These are phyloP conservation scores for Myiotriccus ornatus DNA, from an alignment of 2,797 vertebrate genomes.

Conservation along the genomic window DNA sequence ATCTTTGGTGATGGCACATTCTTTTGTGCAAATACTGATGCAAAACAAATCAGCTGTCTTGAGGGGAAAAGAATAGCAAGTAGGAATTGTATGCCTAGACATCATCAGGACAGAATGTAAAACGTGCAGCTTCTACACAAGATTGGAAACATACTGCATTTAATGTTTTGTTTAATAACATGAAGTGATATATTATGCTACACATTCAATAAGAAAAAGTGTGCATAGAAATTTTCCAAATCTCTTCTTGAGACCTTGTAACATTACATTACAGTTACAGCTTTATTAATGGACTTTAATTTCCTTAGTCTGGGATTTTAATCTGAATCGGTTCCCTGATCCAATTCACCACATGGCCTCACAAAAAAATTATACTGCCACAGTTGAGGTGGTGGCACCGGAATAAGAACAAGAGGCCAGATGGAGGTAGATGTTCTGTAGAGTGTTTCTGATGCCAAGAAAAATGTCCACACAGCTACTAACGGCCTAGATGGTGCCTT, in stretches of 20 bases:
- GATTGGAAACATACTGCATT: neutral
- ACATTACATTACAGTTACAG: neutral
- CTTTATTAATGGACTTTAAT: slow-evolving; percentile 46
- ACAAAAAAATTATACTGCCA: neutral
- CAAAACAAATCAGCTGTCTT: neutral
- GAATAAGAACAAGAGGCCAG: neutral
- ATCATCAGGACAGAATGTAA: neutral
- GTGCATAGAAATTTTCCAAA: slow-evolving; percentile 37
- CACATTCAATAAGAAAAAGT: slow-evolving; percentile 29
- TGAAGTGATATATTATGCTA: neutral
- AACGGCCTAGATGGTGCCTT: neutral
- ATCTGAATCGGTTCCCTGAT: slow-evolving; percentile 16
- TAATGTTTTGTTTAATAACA: slow-evolving; percentile 28
- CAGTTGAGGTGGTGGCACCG: neutral
- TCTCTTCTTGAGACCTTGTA: slow-evolving; percentile 8
- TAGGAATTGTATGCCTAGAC: neutral
- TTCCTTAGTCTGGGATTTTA: slow-evolving; percentile 57
- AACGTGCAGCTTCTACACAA: neutral
- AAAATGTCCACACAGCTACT: neutral
- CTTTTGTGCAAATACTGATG: neutral
- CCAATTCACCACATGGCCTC: neutral
- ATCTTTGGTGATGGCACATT: neutral
- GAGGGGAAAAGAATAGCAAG: neutral
- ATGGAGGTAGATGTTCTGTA: neutral
- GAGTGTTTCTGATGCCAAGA: neutral